A percentile compares a stretch with the other conserved stretches of the same genome.
These are phyloP conservation scores for Macrophya alboannulata DNA, from an alignment of 2,888 invertebrate genomes.

Conservation along the genomic window DNA sequence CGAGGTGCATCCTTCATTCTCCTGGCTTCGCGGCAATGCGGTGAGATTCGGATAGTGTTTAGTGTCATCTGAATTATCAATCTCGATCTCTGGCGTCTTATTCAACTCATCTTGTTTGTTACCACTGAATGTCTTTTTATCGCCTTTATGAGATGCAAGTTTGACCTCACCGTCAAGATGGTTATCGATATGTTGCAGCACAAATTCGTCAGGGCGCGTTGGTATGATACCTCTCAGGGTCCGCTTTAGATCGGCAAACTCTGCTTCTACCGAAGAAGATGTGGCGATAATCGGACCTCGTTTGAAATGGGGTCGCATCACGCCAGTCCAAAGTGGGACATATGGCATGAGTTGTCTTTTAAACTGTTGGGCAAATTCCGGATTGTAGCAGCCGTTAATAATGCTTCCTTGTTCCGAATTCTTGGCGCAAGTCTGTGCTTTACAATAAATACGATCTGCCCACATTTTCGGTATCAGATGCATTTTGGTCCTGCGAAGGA, in stretches of 20 bases:
- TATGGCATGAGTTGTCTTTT: constrained; percentile 59
- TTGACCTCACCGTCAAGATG: constrained; percentile 62
- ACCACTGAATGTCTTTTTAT: background rate
- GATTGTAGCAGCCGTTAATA: constrained; percentile 62
- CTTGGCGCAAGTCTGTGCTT: constrained; percentile 50
- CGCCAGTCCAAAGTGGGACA: constrained; percentile 62
- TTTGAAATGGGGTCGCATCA: constrained; percentile 61
- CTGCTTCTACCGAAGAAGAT: constrained; percentile 62
- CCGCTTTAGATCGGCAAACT: constrained; percentile 60
- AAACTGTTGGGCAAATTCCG: constrained; percentile 56
- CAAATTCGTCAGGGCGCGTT: constrained; percentile 62
- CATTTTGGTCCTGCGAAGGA: background rate
- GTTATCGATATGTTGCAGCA: constrained; percentile 60
- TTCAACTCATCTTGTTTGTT: background rate
- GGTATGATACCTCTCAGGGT: constrained; percentile 58
- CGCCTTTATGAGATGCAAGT: constrained; percentile 58
- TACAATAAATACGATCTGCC: constrained; percentile 53
- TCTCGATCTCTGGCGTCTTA: background rate
- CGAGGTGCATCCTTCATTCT: background rate
- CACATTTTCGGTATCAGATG: constrained; percentile 54
- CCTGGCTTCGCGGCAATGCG: background rate
- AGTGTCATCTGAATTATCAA: background rate
- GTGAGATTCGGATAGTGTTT: background rate
- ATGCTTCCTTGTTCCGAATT: constrained; percentile 57
- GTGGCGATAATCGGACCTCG: constrained; percentile 58